Conservation (phyloP, 2,113 vertebrate species). For the human region GRCh38 chr11:120643001-120643500, state of each 20-base stretch:
- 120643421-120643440: accelerated
- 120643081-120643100: not conserved
- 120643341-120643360: not conserved
- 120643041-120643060: not conserved
- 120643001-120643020: accelerated
- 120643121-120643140: not conserved
- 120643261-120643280: not conserved
- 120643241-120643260: not conserved
- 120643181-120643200: not conserved
- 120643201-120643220: not conserved
- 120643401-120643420: accelerated
- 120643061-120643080: not conserved
- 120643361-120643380: not conserved
- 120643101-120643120: not conserved
- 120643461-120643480: accelerated
- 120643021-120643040: not conserved
- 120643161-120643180: not conserved
- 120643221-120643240: not conserved
- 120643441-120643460: not conserved
- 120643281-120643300: not conserved
- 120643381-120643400: not conserved
- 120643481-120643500: accelerated
- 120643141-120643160: not conserved
- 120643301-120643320: not conserved
- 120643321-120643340: not conserved